phyloP scores from a whole-genome alignment of 2,113 vertebrate genomes.

The Trogon surrucura region DNA sequence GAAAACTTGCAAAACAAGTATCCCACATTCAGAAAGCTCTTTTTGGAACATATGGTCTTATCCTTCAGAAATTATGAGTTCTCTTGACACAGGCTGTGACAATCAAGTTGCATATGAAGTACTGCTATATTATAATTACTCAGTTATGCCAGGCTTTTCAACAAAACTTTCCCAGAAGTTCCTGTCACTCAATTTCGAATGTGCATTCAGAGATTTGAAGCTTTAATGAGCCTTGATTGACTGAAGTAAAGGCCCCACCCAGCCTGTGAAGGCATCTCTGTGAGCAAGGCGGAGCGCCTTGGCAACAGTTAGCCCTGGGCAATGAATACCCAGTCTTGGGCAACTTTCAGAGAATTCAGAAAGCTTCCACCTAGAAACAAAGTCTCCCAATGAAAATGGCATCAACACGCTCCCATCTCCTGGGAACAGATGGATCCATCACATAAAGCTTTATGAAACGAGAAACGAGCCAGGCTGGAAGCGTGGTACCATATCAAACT shows the following conservation, averaged over 20 bases:
- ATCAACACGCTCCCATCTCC: conserved; percentile 13
- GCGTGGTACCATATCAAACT: neutral
- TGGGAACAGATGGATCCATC: conserved; percentile 60
- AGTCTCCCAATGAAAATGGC: conserved; percentile 31
- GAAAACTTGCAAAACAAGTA: conserved; percentile 53
- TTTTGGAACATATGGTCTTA: conserved; percentile 67
- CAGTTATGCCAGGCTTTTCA: conserved; percentile 60
- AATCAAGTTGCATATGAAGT: conserved; percentile 69
- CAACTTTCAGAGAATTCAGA: conserved; percentile 28
- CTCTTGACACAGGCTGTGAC: conserved; percentile 68
- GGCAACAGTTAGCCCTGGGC: conserved; percentile 29
- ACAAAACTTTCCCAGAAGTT: conserved; percentile 69
- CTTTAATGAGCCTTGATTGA: conserved; percentile 59
- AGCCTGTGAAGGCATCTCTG: neutral
- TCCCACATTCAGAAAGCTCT: conserved; percentile 63
- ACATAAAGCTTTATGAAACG: neutral
- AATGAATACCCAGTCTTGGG: neutral
- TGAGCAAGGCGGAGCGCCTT: neutral
- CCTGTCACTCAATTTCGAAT: conserved; percentile 62
- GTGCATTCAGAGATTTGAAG: conserved; percentile 62
- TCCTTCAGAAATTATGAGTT: conserved; percentile 66
- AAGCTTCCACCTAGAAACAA: conserved; percentile 27
- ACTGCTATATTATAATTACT: conserved; percentile 65
- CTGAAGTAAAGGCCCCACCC: conserved; percentile 52
- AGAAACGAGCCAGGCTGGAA: conserved; percentile 32